Conservation (phyloP, 1,140 invertebrate species). For the Pemphigus obesinymphae region DNA sequence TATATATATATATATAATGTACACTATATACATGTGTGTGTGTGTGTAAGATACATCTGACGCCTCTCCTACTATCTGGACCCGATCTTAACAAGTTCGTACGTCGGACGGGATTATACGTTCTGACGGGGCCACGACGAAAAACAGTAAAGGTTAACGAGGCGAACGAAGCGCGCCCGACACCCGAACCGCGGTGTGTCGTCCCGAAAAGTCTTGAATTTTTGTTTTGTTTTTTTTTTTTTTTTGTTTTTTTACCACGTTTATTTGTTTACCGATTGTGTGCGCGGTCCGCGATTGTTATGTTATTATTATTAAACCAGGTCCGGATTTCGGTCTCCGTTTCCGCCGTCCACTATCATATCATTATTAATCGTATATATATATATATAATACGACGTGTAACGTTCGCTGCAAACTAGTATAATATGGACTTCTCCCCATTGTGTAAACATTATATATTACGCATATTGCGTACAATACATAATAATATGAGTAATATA, state of each 20-base stretch:
- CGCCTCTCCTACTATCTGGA: no score
- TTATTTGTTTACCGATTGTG: background rate
- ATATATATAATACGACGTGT: no score
- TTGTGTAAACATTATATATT: background rate
- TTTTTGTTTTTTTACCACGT: conserved; percentile 2
- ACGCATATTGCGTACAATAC: no score
- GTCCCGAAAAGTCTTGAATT: no score
- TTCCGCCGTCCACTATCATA: background rate
- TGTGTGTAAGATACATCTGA: background rate
- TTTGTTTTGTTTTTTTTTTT: no score
- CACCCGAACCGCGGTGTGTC: no score
- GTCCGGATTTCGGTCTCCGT: background rate
- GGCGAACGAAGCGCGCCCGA: background rate
- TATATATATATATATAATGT: background rate
- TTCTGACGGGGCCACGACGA: background rate
- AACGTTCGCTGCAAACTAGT: background rate
- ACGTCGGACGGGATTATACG: background rate
- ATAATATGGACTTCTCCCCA: background rate
- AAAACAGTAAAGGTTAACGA: background rate
- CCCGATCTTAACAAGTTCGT: conserved; percentile 31
- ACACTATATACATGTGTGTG: no score
- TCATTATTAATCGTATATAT: background rate
- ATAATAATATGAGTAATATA: no score
- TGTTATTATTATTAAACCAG: no score
- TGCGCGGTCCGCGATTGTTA: background rate